phyloP scores from a whole-genome alignment of 2,888 invertebrate species.

The Scaeva pyrastri region DNA sequence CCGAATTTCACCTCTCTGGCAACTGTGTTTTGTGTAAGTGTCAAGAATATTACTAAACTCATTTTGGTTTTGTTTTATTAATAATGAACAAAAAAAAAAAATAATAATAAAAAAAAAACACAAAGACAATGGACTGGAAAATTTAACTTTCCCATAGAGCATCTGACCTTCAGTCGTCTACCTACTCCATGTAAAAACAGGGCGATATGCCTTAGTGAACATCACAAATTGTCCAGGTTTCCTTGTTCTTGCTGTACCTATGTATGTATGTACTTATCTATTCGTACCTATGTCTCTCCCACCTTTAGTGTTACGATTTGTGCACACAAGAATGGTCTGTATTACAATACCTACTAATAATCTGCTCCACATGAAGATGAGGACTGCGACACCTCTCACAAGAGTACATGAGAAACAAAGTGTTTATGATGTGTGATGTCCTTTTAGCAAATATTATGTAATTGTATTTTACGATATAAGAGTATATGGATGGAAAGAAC shows the following conservation, averaged over 20 bases:
- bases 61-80: background rate
- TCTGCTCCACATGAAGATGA: too few relatives aligned
- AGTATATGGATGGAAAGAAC: background rate
- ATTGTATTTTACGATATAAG: background rate
- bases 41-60: background rate
- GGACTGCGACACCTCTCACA: background rate
- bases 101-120: background rate
- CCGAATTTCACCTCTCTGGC: too few relatives aligned
- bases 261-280: too few relatives aligned
- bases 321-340: background rate
- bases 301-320: background rate
- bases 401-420: background rate
- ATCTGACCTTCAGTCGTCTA: constrained; percentile 12
- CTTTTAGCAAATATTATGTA: constrained; percentile 5
- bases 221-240: background rate
- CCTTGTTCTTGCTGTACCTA: background rate
- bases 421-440: background rate
- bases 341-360: background rate
- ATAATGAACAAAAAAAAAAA: background rate
- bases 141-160: background rate
- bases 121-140: background rate
- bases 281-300: too few relatives aligned
- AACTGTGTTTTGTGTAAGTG: background rate
- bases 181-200: too few relatives aligned
- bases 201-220: background rate